Evolutionary conservation across 2,113 vertebrate species (phyloP).

Genomic region (Syngnathoides biaculeatus): DNA sequence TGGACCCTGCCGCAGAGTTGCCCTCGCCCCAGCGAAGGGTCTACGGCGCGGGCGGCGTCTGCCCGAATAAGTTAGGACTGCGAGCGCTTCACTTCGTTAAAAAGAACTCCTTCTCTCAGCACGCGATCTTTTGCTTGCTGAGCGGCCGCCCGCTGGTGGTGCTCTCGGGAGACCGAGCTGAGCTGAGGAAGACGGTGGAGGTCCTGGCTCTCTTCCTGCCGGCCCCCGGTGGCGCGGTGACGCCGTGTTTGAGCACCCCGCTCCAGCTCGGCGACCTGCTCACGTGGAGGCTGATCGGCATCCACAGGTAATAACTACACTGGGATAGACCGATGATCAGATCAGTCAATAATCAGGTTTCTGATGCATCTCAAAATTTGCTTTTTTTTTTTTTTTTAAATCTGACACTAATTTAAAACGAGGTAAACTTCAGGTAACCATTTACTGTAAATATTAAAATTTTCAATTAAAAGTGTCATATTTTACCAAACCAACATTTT

Average conservation of each 20-base stretch:
- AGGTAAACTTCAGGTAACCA: too few relatives aligned
- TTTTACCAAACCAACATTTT: too few relatives aligned
- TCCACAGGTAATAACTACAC: constrained; percentile 80
- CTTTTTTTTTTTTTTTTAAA: too few relatives aligned
- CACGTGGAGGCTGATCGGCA: constrained; percentile 91
- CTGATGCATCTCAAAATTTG: too few relatives aligned
- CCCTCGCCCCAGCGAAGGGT: constrained; percentile 44
- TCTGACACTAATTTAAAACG: too few relatives aligned
- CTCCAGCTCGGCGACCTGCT: constrained; percentile 89
- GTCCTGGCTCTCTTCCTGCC: constrained; percentile 89
- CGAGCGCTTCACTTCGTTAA: constrained; percentile 85
- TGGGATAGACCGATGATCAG: background rate
- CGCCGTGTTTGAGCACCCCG: constrained; percentile 77
- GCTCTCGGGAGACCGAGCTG: constrained; percentile 80
- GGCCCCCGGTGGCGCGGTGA: constrained; percentile 72
- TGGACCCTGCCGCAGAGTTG: constrained; percentile 77
- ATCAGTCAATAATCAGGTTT: too few relatives aligned
- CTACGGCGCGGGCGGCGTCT: background rate
- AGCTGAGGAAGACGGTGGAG: constrained; percentile 79
- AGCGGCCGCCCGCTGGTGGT: constrained; percentile 87
- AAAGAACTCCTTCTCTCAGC: constrained; percentile 88
- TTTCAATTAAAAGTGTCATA: too few relatives aligned
- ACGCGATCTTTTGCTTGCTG: constrained; percentile 88
- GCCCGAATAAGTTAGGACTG: constrained; percentile 67
- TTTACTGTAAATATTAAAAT: too few relatives aligned